phyloP scores from a whole-genome alignment of 2,797 vertebrate genomes.

The Nasua narica region DNA sequence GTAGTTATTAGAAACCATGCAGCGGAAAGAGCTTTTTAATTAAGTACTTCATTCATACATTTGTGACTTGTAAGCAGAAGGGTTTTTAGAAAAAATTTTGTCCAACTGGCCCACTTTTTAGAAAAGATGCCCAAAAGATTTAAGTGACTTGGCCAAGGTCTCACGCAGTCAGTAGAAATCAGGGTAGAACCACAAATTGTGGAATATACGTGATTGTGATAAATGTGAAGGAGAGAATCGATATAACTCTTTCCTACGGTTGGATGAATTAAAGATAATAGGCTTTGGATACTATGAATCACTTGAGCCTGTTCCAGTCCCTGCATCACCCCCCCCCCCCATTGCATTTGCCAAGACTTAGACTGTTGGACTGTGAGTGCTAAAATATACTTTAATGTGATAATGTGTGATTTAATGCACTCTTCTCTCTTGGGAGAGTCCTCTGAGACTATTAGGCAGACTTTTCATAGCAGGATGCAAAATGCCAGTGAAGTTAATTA shows the following conservation, averaged over 20 bases:
- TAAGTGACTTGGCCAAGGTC: constrained; percentile 26
- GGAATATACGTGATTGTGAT: constrained; percentile 33
- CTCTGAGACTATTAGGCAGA: constrained; percentile 76
- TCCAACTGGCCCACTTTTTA: not conserved
- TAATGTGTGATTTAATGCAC: constrained; percentile 79
- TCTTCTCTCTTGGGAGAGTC: constrained; percentile 74
- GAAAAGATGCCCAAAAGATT: not conserved
- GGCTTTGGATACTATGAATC: constrained; percentile 43
- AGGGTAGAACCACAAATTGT: not conserved
- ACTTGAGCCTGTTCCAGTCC: constrained; percentile 14
- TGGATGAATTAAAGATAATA: constrained; percentile 24
- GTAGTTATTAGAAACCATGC: not conserved
- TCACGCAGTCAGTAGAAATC: constrained; percentile 1
- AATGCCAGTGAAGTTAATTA: constrained; percentile 79
- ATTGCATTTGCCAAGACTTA: constrained; percentile 53
- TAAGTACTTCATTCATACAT: not conserved
- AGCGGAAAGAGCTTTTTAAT: not conserved
- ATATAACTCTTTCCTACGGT: not conserved
- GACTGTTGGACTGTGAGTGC: constrained; percentile 60
- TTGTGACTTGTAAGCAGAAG: not conserved
- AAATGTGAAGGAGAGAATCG: constrained; percentile 37
- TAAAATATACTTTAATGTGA: constrained; percentile 75
- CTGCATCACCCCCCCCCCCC: not conserved
- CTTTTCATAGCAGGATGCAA: constrained; percentile 78
- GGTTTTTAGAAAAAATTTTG: constrained; percentile 19